These are phyloP conservation scores for Rhinogobius similis DNA, from an alignment of 2,113 vertebrate species.

Conservation along the genomic window DNA sequence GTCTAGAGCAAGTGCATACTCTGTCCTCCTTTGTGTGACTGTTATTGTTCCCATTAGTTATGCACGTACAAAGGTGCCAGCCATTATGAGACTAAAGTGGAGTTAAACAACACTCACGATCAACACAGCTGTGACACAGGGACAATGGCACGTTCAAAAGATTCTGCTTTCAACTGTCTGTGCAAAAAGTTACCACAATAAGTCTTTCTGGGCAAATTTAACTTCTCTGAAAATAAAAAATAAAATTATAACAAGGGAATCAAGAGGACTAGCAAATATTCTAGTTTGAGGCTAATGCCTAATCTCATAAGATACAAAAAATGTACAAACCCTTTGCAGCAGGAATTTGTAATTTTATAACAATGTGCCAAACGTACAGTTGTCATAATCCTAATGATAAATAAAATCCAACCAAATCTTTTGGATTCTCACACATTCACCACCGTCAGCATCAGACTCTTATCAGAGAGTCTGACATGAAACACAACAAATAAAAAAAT, in stretches of 20 bases:
- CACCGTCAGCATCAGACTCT: not conserved
- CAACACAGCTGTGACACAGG: conserved; percentile 50
- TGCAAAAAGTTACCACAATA: not conserved
- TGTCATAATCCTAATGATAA: no score
- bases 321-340: no score
- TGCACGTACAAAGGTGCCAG: not conserved
- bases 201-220: no score
- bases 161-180: conserved; percentile 15
- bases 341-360: no score
- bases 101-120: conserved; percentile 30
- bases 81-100: conserved; percentile 6
- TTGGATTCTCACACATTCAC: not conserved
- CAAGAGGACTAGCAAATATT: no score
- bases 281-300: no score
- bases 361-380: no score
- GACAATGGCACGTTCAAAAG: conserved; percentile 23
- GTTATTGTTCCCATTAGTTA: conserved; percentile 16
- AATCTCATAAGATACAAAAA: no score
- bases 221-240: not conserved
- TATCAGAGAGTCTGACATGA: no score
- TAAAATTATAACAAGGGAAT: no score
- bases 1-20: conserved; percentile 30
- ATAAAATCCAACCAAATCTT: no score
- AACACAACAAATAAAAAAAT: no score
- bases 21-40: not conserved